Evolutionary conservation across 92 coral and sea anemone genomes (phyloP).

Genomic region (Epizoanthus scotinus): DNA sequence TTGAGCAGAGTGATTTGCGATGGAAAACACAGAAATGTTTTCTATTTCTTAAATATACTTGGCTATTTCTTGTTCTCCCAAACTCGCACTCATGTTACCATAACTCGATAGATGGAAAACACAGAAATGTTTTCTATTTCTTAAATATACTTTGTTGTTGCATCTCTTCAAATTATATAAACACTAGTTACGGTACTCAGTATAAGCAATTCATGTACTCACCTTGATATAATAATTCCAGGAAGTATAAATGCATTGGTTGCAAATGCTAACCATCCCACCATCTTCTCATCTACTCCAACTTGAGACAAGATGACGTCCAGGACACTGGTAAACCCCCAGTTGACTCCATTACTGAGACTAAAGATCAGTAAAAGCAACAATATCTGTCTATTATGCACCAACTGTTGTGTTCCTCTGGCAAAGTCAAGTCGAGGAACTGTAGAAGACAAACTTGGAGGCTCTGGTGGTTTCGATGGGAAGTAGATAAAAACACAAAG

Average conservation of each 20-base stretch:
- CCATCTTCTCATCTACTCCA: slow-evolving; percentile 85
- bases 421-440: slow-evolving; percentile 72
- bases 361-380: slow-evolving; percentile 70
- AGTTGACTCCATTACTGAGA: slow-evolving; percentile 84
- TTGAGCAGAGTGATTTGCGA: too few species aligned
- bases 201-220: slow-evolving; percentile 23
- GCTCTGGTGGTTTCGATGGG: slow-evolving; percentile 87
- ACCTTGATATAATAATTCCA: slow-evolving; percentile 84
- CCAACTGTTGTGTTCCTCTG: slow-evolving; percentile 68
- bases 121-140: too few species aligned
- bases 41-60: too few species aligned
- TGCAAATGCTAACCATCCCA: slow-evolving; percentile 92
- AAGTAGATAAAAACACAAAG: slow-evolving; percentile 72
- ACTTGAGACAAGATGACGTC: slow-evolving; percentile 85
- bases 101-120: too few species aligned
- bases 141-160: neutral
- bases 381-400: slow-evolving; percentile 69
- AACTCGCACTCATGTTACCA: too few species aligned
- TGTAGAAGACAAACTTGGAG: slow-evolving; percentile 84
- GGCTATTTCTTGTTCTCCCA: too few species aligned
- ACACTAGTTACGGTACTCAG: neutral
- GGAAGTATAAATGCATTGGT: slow-evolving; percentile 78
- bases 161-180: neutral
- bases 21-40: too few species aligned
- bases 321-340: slow-evolving; percentile 91